Evolutionary conservation across 2,888 invertebrate species (phyloP).

Genomic region (Dolichopus griseipennis): DNA sequence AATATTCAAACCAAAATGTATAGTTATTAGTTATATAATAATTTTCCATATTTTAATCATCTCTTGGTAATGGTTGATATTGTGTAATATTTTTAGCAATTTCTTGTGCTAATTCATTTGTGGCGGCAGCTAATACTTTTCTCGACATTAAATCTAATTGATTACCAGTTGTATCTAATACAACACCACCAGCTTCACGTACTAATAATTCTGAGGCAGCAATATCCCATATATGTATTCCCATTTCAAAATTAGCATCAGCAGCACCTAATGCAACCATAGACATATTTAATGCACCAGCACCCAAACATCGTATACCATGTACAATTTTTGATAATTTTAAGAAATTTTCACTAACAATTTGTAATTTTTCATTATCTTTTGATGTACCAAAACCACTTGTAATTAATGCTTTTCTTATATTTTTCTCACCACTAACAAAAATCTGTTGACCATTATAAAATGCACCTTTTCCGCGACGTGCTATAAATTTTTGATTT

Average conservation of each 20-base stretch:
- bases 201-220: slow-evolving; percentile 88
- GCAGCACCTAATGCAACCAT: slow-evolving; percentile 84
- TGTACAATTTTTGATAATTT: slow-evolving; percentile 57
- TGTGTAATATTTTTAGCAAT: slow-evolving; percentile 56
- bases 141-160: slow-evolving; percentile 73
- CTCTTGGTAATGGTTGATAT: slow-evolving; percentile 63
- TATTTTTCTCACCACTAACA: slow-evolving; percentile 59
- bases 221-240: slow-evolving; percentile 91
- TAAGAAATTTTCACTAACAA: slow-evolving; percentile 60
- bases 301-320: slow-evolving; percentile 76
- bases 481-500: slow-evolving; percentile 79
- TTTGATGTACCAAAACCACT: slow-evolving; percentile 72
- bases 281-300: slow-evolving; percentile 89
- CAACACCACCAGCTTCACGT: slow-evolving; percentile 86
- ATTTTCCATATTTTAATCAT: slow-evolving; percentile 46
- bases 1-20: too few relatives aligned
- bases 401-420: slow-evolving; percentile 62
- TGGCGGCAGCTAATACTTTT: slow-evolving; percentile 69
- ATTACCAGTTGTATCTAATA: slow-evolving; percentile 77
- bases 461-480: slow-evolving; percentile 78
- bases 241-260: slow-evolving; percentile 85
- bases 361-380: slow-evolving; percentile 57
- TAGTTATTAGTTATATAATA: too few relatives aligned
- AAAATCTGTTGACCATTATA: slow-evolving; percentile 68
- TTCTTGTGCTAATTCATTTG: slow-evolving; percentile 61